phyloP scores from a whole-genome alignment of 2,113 vertebrate genomes.

The Hypomesus transpacificus region DNA sequence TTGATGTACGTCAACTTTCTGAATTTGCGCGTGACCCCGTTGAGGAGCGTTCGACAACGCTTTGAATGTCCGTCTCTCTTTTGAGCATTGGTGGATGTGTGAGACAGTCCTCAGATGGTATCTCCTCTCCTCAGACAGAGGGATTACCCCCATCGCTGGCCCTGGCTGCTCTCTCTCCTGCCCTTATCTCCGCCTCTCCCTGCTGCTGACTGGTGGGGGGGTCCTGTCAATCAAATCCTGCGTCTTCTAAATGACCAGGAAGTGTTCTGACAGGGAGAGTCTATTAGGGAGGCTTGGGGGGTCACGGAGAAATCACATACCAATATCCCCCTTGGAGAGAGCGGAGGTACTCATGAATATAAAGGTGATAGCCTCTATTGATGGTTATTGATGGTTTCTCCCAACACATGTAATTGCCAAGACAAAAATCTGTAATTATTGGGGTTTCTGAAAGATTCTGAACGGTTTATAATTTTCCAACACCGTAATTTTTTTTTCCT shows the following conservation, averaged over 20 bases:
- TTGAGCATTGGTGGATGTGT: not conserved
- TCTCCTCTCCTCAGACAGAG: slow-evolving; percentile 6
- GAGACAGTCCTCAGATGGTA: not conserved
- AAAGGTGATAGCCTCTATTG: not conserved
- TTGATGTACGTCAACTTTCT: no score
- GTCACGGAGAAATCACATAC: not conserved
- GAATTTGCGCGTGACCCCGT: no score
- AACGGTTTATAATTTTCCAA: no score
- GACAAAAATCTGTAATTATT: no score
- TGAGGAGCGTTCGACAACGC: no score
- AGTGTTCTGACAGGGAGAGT: slow-evolving; percentile 13
- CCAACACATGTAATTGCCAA: no score
- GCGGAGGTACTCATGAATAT: not conserved
- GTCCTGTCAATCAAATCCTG: slow-evolving; percentile 31
- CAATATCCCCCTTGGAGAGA: not conserved
- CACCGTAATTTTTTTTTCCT: not conserved
- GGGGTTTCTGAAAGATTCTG: no score
- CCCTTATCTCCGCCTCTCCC: slow-evolving; percentile 8
- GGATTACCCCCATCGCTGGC: not conserved
- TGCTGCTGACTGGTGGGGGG: slow-evolving; percentile 12
- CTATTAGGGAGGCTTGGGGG: slow-evolving; percentile 23
- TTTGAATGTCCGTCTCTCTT: not conserved
- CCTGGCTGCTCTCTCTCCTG: not conserved
- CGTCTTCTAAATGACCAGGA: slow-evolving; percentile 26
- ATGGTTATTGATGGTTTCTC: not conserved